Conservation (phyloP, 1,140 invertebrate genomes). For the Zaprionus lachaisei region DNA sequence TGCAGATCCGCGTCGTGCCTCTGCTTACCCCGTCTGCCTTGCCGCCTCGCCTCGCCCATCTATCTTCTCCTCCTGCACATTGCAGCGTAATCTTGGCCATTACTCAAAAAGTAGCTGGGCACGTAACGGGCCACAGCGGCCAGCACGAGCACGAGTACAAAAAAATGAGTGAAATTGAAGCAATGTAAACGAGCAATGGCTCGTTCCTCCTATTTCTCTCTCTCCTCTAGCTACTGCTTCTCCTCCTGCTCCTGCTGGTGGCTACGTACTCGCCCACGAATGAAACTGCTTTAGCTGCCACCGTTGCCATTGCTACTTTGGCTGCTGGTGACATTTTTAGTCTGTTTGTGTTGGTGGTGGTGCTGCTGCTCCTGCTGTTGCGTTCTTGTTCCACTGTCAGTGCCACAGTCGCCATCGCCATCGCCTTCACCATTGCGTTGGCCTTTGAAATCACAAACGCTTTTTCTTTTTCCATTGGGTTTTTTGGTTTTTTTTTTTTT, state of each 20-base stretch:
- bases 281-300: slow-evolving; percentile 23
- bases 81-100: slow-evolving; percentile 78
- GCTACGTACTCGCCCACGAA: slow-evolving; percentile 23
- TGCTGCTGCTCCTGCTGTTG: slow-evolving; percentile 11
- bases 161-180: slow-evolving; percentile 39
- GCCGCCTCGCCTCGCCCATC: slow-evolving; percentile 8
- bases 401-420: slow-evolving; percentile 14
- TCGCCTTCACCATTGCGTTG: slow-evolving; percentile 27
- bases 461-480: slow-evolving; percentile 12
- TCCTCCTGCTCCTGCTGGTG: slow-evolving; percentile 28
- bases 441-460: slow-evolving; percentile 73
- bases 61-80: slow-evolving; percentile 44
- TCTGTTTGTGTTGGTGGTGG: slow-evolving; percentile 58
- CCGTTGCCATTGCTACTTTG: slow-evolving; percentile 17
- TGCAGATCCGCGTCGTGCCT: neutral
- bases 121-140: slow-evolving; percentile 53
- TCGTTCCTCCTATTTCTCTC: neutral
- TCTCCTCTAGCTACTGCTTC: neutral
- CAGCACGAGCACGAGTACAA: neutral
- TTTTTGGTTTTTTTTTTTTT: neutral
- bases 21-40: neutral
- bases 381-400: slow-evolving; percentile 57
- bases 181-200: slow-evolving; percentile 47
- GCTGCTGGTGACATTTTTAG: slow-evolving; percentile 67
- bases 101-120: slow-evolving; percentile 77